Evolutionary conservation across 2,888 invertebrate genomes (phyloP), one percentile per base, ranked within the genome.

Genomic region (Dinocampus coccinellae): DNA sequence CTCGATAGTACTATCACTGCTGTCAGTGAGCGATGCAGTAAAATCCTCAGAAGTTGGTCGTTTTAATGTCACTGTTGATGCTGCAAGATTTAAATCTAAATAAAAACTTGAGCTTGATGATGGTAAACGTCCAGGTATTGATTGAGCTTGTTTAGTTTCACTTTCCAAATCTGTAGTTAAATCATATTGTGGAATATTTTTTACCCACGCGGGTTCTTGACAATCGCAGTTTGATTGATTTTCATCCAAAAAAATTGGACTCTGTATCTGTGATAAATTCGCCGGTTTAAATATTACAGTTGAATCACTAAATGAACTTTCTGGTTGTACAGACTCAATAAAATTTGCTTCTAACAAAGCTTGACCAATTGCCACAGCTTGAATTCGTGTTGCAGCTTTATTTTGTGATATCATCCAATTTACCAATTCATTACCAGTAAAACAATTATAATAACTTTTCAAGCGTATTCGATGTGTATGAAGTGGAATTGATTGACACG

Each of bases 321-420:
- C 86, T n/a, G 80, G 73, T 26, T 81, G 72, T 10, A 91, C 87
- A 70, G 92, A 90, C 82, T 94, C 94, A 80, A 96, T 90, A 80
- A 93, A 93, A 16, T 93, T 93, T 1, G 93, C 93, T 83, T 93
- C 93, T 16, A 96, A 84, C 42, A 96, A 89, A 20, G 93, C 93
- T 85, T 95, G 95, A 65, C 95, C 95, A 73, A 96, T 91, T 22
- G 92, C 91, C 11, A 91, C 90, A 1, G 95, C 96, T 88, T 94
- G 93, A n/a, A 91, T 89, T 95, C 94, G 92, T 0, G 92, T 93
- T 64, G 92, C 92, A 52, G 93, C 93, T 83, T 92, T 92, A 73
- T 94, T 93, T 80, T 94, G 93, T 65, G 91, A 90, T 82, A 95
- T 91, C 20, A 96, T 89, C 96, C 96, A 96, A 82, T 95, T 95